Evolutionary conservation across 2,797 vertebrate species (phyloP).

Genomic region (Streptopelia turtur): DNA sequence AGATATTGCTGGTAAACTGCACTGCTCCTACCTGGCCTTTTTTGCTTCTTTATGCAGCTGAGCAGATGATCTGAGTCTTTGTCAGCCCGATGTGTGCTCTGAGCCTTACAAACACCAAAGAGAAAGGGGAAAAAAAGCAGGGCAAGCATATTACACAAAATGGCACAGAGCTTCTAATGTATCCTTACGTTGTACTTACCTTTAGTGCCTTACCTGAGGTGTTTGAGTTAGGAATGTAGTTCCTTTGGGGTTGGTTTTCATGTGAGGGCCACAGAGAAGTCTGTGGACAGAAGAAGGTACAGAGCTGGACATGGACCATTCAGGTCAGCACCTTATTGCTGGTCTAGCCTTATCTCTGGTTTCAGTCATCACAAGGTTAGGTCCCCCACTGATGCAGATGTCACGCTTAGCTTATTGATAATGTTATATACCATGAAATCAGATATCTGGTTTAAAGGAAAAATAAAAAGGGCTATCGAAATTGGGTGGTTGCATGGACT

Average conservation of each 20-base stretch:
- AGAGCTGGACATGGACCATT: not conserved
- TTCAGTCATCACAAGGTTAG: not conserved
- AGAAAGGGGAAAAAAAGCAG: not conserved
- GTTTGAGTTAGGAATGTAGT: not conserved
- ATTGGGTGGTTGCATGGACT: not conserved
- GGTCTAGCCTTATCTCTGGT: not conserved
- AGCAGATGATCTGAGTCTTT: not conserved
- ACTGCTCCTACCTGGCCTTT: not conserved
- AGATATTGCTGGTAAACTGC: not conserved
- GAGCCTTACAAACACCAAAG: not conserved
- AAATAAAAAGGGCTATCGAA: not conserved
- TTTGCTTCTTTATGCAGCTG: not conserved
- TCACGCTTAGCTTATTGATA: not conserved
- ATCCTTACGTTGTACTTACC: not conserved
- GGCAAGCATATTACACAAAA: not conserved
- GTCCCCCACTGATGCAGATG: not conserved
- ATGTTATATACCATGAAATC: not conserved
- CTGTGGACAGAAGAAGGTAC: not conserved
- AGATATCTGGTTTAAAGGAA: not conserved
- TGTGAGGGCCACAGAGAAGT: not conserved
- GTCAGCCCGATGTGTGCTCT: not conserved
- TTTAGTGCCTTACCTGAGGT: not conserved
- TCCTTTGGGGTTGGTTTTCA: not conserved
- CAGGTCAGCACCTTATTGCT: not conserved
- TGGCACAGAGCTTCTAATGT: not conserved